Percentiles rank a stretch among this genome's conserved stretches.
These are phyloP conservation scores for Ramphastos sulfuratus DNA, from an alignment of 2,113 vertebrate genomes.

Conservation along the genomic window DNA sequence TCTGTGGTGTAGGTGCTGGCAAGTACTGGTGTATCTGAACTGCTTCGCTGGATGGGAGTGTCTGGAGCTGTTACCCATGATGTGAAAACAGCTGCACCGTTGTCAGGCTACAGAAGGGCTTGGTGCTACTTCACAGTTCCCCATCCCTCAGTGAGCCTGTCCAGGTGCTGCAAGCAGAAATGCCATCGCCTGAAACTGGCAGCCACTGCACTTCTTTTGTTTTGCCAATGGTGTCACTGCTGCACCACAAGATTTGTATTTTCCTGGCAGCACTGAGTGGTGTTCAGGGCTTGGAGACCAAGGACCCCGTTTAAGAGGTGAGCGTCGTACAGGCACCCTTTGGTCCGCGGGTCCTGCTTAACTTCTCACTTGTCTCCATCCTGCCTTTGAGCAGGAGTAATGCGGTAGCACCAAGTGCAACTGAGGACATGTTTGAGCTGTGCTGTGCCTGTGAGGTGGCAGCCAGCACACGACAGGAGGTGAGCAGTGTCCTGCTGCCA, in stretches of 20 bases:
- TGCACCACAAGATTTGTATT: constrained; percentile 50
- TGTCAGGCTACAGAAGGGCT: not conserved
- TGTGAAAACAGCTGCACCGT: fast-evolving
- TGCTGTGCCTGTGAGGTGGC: too few species aligned
- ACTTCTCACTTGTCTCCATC: fast-evolving
- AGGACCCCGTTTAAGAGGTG: not conserved
- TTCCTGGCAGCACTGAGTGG: not conserved
- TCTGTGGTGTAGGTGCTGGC: not conserved
- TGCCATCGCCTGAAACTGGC: not conserved
- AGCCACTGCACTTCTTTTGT: constrained; percentile 55
- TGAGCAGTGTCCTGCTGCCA: not conserved
- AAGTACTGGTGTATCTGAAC: not conserved
- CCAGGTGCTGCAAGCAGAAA: not conserved
- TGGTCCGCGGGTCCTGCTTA: fast-evolving
- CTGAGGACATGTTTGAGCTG: not conserved
- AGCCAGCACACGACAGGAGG: not conserved
- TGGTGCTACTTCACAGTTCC: fast-evolving
- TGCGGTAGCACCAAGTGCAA: too few species aligned
- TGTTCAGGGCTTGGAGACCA: fast-evolving
- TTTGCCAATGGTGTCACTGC: constrained; percentile 74
- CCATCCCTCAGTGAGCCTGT: too few species aligned
- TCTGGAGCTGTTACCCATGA: not conserved
- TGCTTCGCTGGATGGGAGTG: not conserved
- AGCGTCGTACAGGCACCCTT: too few species aligned
- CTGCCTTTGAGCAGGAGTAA: too few species aligned